Percentiles rank a stretch among this genome's conserved stretches.
Evolutionary conservation across 2,113 vertebrate genomes (phyloP).

Genomic region (Lepus europaeus): DNA sequence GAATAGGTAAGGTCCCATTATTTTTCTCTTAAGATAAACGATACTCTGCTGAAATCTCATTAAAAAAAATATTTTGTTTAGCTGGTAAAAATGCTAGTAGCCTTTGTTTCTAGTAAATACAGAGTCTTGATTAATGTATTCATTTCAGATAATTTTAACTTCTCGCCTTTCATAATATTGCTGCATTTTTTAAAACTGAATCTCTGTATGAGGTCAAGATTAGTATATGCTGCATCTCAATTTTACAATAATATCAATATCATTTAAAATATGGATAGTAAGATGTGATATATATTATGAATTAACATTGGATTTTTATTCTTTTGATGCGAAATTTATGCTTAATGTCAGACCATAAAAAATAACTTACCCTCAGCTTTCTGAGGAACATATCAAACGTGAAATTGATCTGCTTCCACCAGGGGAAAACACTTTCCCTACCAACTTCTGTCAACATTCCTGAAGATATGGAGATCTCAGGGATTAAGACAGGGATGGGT

Average conservation of each 20-base stretch:
- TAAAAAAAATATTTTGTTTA: constrained; percentile 83
- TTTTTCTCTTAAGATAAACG: constrained; percentile 81
- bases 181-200: constrained; percentile 76
- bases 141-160: constrained; percentile 74
- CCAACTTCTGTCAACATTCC: neutral
- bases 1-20: constrained; percentile 93
- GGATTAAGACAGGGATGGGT: neutral
- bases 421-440: neutral
- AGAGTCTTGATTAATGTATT: constrained; percentile 78
- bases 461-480: neutral
- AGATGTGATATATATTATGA: neutral
- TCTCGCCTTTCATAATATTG: constrained; percentile 69
- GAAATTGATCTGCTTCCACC: constrained; percentile 44
- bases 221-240: constrained; percentile 53
- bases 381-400: constrained; percentile 44
- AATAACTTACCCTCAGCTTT: constrained; percentile 42
- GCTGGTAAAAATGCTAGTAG: constrained; percentile 69
- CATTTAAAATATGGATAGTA: constrained; percentile 50
- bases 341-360: constrained; percentile 4
- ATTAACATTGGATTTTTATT: constrained; percentile 37
- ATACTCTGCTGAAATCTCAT: constrained; percentile 74
- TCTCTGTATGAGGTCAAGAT: constrained; percentile 71
- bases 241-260: constrained; percentile 52
- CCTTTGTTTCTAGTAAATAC: constrained; percentile 76
- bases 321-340: constrained; percentile 54